Conservation (phyloP, 2,797 vertebrate species). For the Trichosurus vulpecula region DNA sequence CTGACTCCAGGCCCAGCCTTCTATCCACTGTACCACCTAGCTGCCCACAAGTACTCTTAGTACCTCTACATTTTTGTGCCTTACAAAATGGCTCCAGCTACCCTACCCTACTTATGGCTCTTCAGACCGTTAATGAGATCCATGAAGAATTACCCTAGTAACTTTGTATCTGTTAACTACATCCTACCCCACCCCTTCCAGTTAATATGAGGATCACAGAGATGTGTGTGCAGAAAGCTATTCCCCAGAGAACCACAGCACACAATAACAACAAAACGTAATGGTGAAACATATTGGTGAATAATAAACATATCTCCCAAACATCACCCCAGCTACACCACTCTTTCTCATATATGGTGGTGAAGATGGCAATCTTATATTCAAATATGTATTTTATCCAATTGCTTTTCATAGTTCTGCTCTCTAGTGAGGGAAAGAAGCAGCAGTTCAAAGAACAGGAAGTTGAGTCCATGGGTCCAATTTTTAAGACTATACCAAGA, state of each 20-base stretch:
- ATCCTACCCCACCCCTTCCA: not conserved
- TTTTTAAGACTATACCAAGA: constrained; percentile 59
- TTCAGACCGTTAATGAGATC: not conserved
- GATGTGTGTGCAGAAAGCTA: not conserved
- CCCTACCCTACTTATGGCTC: not conserved
- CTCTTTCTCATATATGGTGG: not conserved
- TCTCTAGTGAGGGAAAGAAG: constrained; percentile 2
- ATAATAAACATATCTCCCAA: not conserved
- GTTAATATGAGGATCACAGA: not conserved
- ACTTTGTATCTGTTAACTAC: not conserved
- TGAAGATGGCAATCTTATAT: not conserved
- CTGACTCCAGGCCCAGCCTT: not conserved
- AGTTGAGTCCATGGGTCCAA: constrained; percentile 38
- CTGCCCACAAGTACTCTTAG: not conserved
- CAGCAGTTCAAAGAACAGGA: constrained; percentile 10
- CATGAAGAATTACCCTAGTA: not conserved
- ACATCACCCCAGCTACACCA: not conserved
- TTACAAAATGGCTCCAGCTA: not conserved
- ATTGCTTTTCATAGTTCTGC: not conserved
- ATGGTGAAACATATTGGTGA: not conserved
- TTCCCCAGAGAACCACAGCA: not conserved
- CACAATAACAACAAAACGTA: not conserved
- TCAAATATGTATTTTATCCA: not conserved
- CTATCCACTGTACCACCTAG: not conserved
- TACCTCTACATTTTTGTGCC: not conserved